Base-by-base conservation (phyloP, 2,797 vertebrate species). In the Arrhamphus sclerolepis region DNA sequence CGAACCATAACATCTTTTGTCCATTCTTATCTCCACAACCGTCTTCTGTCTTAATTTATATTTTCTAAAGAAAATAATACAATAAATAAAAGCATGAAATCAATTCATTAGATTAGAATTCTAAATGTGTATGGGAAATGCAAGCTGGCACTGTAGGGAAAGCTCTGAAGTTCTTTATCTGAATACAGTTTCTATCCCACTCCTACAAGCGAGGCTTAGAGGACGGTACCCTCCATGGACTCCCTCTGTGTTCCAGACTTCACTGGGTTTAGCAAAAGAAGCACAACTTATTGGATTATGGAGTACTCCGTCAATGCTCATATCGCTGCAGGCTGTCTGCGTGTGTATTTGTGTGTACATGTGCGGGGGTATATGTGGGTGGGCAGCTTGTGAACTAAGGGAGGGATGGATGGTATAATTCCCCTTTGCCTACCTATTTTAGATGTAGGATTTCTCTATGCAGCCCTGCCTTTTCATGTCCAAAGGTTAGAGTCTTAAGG, bases 281-380 rank as follows among this genome's bases (percentile, higher is more conserved):
- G 73, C 81, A 84, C 72, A 87, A 80, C 49, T 85, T 86, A 88
- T 89, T 83, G 85, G 86, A 89, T 90, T 86, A 89, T 56, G 71
- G 82, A 77, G 78, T 87, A 70, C 82, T 72, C 56, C 65, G 41
- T 79, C 73, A 66, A 74, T 83, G 79, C 73, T 82, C 77, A 70
- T 68, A 70, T 76, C 48, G 73, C 86, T 78, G 58, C 28, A 49
- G 82, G 85, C 66, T 56, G 44, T 62, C 50, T 50, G 53, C 43
- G 48, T 60, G 59, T 44, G 65, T 51, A 46, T 60, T 72, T 38
- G 57, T 50, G 28, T 49, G 46, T 34, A 26, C 46, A 59, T 46
- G 53, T 34, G 31, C 31, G 31, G 31, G 31, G 31, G 31, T 10
- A 34, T 10, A 11, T 2, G 77, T 79, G 72, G 51, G 73, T 77